These are phyloP conservation scores for Drosophila auraria DNA, from an alignment of 1,140 invertebrate genomes.

Conservation along the genomic window DNA sequence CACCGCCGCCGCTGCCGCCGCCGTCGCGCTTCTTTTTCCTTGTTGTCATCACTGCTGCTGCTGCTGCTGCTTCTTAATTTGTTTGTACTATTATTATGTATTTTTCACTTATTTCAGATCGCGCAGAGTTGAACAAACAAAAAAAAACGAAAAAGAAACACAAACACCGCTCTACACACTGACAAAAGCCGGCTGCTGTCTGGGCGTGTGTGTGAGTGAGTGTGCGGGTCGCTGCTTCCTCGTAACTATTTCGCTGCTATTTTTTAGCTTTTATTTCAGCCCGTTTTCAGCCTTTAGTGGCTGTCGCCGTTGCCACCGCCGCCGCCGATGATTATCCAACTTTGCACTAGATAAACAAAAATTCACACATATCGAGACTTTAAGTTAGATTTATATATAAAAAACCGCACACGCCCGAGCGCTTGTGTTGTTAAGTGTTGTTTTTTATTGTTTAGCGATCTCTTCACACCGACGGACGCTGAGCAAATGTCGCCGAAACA, in stretches of 20 bases:
- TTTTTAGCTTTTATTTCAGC: constrained; percentile 44
- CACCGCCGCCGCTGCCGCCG: constrained; percentile 83
- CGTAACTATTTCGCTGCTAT: constrained; percentile 18
- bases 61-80: neutral
- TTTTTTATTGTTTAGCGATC: constrained; percentile 29
- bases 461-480: constrained; percentile 32
- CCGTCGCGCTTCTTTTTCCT: constrained; percentile 91
- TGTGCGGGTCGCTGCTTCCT: constrained; percentile 32
- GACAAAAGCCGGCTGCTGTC: constrained; percentile 59
- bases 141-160: constrained; percentile 28
- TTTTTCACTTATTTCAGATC: constrained; percentile 28
- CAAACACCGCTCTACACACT: constrained; percentile 48
- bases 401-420: constrained; percentile 28
- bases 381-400: constrained; percentile 23
- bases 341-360: constrained; percentile 55
- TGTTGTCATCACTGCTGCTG: constrained; percentile 88
- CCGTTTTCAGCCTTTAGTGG: constrained; percentile 29
- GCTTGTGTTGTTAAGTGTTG: constrained; percentile 6
- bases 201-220: constrained; percentile 20
- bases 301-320: constrained; percentile 8
- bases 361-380: constrained; percentile 39
- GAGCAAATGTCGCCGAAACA: constrained; percentile 38
- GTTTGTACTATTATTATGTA: constrained; percentile 8
- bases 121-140: constrained; percentile 24
- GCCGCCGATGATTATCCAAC: constrained; percentile 34